Conservation (phyloP, 92 coral and sea anemone species). For the Bergia sp. region DNA sequence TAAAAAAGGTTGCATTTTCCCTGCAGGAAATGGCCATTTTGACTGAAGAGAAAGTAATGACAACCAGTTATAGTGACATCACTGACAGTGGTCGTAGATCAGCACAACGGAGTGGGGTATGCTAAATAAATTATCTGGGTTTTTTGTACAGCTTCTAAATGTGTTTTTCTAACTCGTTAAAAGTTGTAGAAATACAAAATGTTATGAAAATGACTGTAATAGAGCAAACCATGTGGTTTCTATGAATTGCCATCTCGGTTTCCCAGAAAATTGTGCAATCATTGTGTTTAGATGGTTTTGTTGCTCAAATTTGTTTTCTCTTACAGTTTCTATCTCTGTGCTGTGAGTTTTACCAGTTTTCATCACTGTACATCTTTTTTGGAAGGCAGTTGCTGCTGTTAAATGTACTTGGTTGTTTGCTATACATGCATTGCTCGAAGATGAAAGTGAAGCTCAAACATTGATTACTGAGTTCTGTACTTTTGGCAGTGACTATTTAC, state of each 20-base stretch:
- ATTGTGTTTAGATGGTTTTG: background rate
- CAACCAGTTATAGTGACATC: slow-evolving; percentile 61
- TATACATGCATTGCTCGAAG: no score
- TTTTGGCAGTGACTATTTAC: no score
- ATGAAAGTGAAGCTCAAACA: no score
- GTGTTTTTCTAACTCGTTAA: background rate
- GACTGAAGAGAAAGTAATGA: slow-evolving; percentile 72
- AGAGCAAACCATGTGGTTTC: background rate
- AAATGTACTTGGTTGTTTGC: no score
- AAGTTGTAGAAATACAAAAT: background rate
- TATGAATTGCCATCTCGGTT: background rate
- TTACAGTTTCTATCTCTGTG: no score
- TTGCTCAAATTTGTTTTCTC: no score
- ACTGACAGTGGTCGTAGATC: slow-evolving; percentile 48
- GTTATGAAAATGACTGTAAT: background rate
- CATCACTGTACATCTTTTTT: no score
- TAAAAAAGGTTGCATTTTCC: background rate
- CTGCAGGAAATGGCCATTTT: slow-evolving; percentile 78
- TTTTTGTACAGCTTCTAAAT: no score
- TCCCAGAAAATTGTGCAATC: no score
- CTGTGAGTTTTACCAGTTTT: no score
- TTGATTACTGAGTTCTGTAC: no score
- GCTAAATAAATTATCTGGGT: background rate
- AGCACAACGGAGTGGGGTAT: slow-evolving; percentile 37
- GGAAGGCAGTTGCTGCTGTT: no score